Conservation (phyloP, 2,797 vertebrate species). For the Acrossocheilus fasciatus region DNA sequence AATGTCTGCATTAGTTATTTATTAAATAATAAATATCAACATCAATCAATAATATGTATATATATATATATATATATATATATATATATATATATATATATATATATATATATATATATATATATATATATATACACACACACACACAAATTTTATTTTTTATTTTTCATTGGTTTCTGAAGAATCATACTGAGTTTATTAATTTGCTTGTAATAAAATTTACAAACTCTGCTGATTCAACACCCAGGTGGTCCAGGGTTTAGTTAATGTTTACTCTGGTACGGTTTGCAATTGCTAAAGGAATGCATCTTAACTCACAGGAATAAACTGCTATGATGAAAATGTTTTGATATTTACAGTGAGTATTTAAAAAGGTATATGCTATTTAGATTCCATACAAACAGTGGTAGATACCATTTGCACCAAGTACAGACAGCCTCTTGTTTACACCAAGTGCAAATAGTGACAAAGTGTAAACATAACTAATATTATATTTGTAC, state of each 20-base stretch:
- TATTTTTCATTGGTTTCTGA: background rate
- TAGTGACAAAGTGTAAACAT: background rate
- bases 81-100: too few species aligned
- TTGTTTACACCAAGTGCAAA: conserved; percentile 3
- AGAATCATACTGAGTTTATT: background rate
- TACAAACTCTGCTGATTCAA: background rate
- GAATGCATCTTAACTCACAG: background rate
- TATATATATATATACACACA: too few species aligned
- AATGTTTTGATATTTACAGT: background rate
- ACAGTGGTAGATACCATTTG: background rate
- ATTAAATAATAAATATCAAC: too few species aligned
- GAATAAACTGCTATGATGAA: background rate
- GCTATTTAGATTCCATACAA: background rate
- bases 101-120: too few species aligned
- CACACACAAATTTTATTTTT: too few species aligned
- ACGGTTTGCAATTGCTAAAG: background rate
- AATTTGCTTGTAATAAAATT: background rate
- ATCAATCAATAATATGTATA: too few species aligned
- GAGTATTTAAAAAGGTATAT: background rate
- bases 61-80: too few species aligned
- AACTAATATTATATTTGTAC: background rate
- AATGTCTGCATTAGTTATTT: background rate
- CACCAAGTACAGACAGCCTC: background rate
- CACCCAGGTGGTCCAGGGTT: background rate
- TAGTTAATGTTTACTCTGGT: background rate